Evolutionary conservation across 1,140 invertebrate species (phyloP).

Genomic region (Liolophura sinensis): DNA sequence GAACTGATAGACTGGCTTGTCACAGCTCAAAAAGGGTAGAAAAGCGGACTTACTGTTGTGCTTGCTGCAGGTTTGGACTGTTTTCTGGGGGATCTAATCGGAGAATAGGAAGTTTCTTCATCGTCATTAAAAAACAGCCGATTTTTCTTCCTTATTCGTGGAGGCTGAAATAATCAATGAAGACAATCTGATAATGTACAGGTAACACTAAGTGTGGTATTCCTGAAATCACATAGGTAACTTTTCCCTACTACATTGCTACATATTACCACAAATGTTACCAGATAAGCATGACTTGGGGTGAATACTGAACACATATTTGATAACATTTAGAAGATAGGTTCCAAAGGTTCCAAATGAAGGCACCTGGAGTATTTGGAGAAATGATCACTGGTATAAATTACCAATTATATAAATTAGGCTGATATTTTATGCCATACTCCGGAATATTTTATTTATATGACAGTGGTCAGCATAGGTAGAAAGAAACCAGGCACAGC

Average conservation of each 20-base stretch:
- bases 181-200: not conserved
- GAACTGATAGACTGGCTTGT: not conserved
- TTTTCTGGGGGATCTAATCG: constrained; percentile 34
- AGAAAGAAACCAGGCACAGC: no score
- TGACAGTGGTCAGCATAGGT: no score
- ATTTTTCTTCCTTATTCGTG: constrained; percentile 87
- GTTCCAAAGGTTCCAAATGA: not conserved
- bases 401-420: no score
- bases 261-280: not conserved
- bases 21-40: not conserved
- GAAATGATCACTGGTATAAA: no score
- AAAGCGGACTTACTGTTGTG: not conserved
- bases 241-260: not conserved
- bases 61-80: constrained; percentile 24
- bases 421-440: no score
- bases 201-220: not conserved
- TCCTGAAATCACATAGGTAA: not conserved
- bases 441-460: no score
- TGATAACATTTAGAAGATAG: constrained; percentile 8
- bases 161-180: constrained; percentile 64
- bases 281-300: not conserved
- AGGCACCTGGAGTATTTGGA: no score
- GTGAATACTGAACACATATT: not conserved
- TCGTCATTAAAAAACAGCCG: constrained; percentile 90
- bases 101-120: constrained; percentile 67